phyloP scores from a whole-genome alignment of 2,888 invertebrate species.

The Hypomecis atomaria region DNA sequence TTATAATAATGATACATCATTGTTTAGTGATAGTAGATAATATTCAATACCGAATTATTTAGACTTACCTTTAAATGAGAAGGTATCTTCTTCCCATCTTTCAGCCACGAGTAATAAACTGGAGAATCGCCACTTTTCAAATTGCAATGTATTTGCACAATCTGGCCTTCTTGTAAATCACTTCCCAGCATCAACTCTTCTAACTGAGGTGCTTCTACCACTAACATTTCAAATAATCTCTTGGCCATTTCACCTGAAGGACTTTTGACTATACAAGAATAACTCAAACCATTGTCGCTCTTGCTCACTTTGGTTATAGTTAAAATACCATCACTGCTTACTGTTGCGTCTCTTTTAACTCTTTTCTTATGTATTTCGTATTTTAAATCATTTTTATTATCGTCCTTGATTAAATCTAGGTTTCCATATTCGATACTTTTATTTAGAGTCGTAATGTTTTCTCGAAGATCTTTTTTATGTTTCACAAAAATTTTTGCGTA shows the following conservation, averaged over 20 bases:
- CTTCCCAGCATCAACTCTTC: slow-evolving; percentile 93
- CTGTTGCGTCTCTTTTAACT: slow-evolving; percentile 59
- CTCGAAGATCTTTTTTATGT: not conserved
- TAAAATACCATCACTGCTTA: slow-evolving; percentile 80
- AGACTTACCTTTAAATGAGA: slow-evolving; percentile 85
- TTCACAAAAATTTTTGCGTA: not conserved
- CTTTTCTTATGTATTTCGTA: slow-evolving; percentile 10
- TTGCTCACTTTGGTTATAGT: slow-evolving; percentile 86
- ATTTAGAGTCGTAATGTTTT: not conserved
- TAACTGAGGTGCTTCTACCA: slow-evolving; percentile 90
- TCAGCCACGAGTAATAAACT: slow-evolving; percentile 88
- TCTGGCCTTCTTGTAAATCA: slow-evolving; percentile 92
- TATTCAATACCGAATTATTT: too few relatives aligned
- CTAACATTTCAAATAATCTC: slow-evolving; percentile 88
- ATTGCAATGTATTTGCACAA: slow-evolving; percentile 93
- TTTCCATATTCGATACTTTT: not conserved
- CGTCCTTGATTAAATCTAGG: not conserved
- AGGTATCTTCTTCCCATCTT: slow-evolving; percentile 87
- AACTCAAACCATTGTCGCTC: slow-evolving; percentile 88
- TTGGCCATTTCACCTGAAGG: slow-evolving; percentile 91
- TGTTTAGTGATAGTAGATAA: too few relatives aligned
- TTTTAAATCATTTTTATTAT: not conserved
- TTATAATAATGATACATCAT: too few relatives aligned
- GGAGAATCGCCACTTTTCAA: slow-evolving; percentile 90
- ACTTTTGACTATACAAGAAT: slow-evolving; percentile 91